Evolutionary conservation across 2,888 invertebrate species (phyloP), one percentile per base, ranked within the genome.

Genomic region (Acrocyrtus sp.): DNA sequence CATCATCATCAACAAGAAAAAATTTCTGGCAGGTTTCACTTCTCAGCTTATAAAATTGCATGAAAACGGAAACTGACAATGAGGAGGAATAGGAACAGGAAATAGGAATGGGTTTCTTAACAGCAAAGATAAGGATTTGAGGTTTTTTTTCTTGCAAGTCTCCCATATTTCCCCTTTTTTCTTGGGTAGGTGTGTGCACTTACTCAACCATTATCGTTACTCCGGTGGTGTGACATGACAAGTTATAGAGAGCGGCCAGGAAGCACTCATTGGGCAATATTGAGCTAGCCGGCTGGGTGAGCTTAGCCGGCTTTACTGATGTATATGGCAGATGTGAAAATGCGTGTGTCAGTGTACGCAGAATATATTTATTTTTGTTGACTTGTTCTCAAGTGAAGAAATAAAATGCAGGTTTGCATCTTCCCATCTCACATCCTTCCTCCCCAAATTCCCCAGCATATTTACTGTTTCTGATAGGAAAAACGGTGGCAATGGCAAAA

Each of bases 41-140:
- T n/a, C n/a, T n/a, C n/a, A n/a, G n/a, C n/a, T n/a, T n/a, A n/a
- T n/a, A n/a, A n/a, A n/a, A n/a, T n/a, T n/a, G n/a, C n/a, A n/a
- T n/a, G n/a, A n/a, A n/a, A n/a, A n/a, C n/a, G n/a, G n/a, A n/a
- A n/a, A n/a, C n/a, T n/a, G n/a, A n/a, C n/a, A n/a, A n/a, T n/a
- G n/a, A n/a, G n/a, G n/a, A n/a, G n/a, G n/a, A n/a, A n/a, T n/a
- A n/a, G 48, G 47, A 56, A 50, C 39, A 58, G 67, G 68, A 68
- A 68, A 51, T 58, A 43, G 58, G 43, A 53, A 67, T 58, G 53
- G 51, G 53, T 34, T n/a, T n/a, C n/a, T n/a, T n/a, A n/a, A n/a
- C n/a, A n/a, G n/a, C n/a, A n/a, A 26, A 66, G 60, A 60, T 60
- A 60, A 68, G 68, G 68, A 60, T 53, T 67, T 67, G 48, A 51